Evolutionary conservation across 2,113 vertebrate genomes (phyloP), one percentile per base, ranked within the genome.

Genomic region (Aegithalos caudatus): DNA sequence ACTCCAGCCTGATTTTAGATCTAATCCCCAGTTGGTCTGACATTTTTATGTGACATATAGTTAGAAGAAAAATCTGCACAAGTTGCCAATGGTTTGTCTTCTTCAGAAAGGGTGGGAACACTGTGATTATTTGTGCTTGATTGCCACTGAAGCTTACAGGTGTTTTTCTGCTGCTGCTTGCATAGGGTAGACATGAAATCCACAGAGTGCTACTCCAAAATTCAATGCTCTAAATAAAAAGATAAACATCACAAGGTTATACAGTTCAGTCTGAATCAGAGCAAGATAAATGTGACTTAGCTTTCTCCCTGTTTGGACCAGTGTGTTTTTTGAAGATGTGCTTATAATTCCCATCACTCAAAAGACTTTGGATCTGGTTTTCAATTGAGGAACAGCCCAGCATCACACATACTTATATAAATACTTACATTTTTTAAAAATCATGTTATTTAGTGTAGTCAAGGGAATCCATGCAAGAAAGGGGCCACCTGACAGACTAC

Each of bases 31-130:
- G 72, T 1, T 81, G 79, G 54, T 78, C 21, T 95, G 82, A 86
- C 72, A 86, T 88, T 95, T 96, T 90, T 33, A 47, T 64, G 14
- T 91, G 92, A 76, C 70, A 80, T 67, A 76, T 9, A 91, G 53
- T 91, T 93, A 83, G 92, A 92, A 69, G 54, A 29, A 83, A 95
- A 83, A 28, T 47, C 57, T 64, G 66, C 5, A 10, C 45, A 62
- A 64, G 64, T 58, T 61, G 42, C 50, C 67, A 92, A 81, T 40
- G 29, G 29, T 74, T 90, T 92, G 60, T 84, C 29, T 86, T 87
- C 80, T 48, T 69, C 70, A 79, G 72, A 79, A 79, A 62, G 48
- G 6, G 7, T 33, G 24, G 57, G 29, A 91, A 60, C n/a, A 48
- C 16, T 31, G 38, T 23, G 11, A 51, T 61, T 61, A 11, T 6